Evolutionary conservation across 2,888 invertebrate species (phyloP).

Genomic region (Chorisops tibialis): DNA sequence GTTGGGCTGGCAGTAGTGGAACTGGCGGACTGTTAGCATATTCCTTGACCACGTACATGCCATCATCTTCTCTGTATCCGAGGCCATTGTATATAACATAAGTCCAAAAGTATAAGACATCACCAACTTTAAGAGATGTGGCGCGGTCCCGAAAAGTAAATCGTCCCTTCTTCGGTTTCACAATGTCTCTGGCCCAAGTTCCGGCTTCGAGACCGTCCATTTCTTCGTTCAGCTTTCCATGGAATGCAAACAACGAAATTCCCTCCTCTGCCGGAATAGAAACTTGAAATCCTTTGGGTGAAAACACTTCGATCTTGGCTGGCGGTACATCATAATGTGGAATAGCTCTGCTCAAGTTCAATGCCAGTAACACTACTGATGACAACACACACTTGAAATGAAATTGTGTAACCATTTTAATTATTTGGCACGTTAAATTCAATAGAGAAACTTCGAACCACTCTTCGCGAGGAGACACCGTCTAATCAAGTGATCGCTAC

Average conservation of each 20-base stretch:
- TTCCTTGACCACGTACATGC: conserved; percentile 37
- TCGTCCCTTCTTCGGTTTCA: conserved; percentile 59
- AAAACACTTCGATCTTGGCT: conserved; percentile 43
- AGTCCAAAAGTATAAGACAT: conserved; percentile 72
- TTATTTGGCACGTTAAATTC: too few relatives aligned
- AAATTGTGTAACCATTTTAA: too few relatives aligned
- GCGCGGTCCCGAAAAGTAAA: conserved; percentile 66
- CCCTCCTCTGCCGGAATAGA: conserved; percentile 61
- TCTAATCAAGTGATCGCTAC: too few relatives aligned
- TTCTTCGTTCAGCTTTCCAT: conserved; percentile 70
- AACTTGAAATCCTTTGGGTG: conserved; percentile 55
- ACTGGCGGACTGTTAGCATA: conserved; percentile 3
- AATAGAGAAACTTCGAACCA: too few relatives aligned
- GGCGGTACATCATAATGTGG: neutral
- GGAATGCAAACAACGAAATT: conserved; percentile 70
- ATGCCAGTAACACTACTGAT: neutral
- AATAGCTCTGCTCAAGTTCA: neutral
- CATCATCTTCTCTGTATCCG: conserved; percentile 65
- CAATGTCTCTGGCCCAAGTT: conserved; percentile 62
- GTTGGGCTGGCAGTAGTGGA: neutral
- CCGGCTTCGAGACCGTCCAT: conserved; percentile 69
- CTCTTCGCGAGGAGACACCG: too few relatives aligned
- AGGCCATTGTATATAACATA: conserved; percentile 67
- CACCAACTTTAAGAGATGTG: conserved; percentile 60
- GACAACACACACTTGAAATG: too few relatives aligned